Conservation (phyloP, 2,113 vertebrate species). For the Clupea harengus region DNA sequence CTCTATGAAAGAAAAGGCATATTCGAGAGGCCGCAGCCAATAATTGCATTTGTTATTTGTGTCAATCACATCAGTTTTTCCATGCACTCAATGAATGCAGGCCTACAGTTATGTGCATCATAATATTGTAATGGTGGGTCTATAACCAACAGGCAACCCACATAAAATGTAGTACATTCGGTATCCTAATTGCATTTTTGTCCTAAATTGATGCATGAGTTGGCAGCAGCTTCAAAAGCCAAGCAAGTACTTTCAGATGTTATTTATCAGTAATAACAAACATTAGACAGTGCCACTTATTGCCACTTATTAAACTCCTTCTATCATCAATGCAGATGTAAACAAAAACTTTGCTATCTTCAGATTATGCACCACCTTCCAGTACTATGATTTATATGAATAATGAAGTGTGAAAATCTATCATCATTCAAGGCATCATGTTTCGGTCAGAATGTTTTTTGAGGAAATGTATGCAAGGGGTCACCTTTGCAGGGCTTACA, state of each 20-base stretch:
- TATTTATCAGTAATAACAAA: not conserved
- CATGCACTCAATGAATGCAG: not conserved
- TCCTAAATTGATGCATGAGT: not conserved
- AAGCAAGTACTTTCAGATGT: not conserved
- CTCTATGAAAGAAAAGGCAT: constrained; percentile 17
- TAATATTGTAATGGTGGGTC: not conserved
- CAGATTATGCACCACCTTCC: not conserved
- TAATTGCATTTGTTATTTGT: constrained; percentile 18
- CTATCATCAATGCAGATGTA: not conserved
- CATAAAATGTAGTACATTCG: not conserved
- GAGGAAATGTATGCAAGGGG: constrained; percentile 31
- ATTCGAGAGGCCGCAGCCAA: not conserved
- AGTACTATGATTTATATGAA: not conserved
- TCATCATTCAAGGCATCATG: not conserved
- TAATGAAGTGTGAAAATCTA: not conserved
- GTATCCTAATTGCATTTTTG: not conserved
- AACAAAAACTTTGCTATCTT: not conserved
- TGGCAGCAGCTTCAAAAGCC: not conserved
- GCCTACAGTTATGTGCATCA: not conserved
- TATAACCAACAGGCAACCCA: not conserved
- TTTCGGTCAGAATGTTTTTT: not conserved
- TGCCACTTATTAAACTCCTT: not conserved
- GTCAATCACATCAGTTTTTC: not conserved
- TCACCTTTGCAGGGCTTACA: constrained; percentile 96
- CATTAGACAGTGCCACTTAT: not conserved